Evolutionary conservation across 2,888 invertebrate genomes (phyloP).

Genomic region (Hemaris fuciformis): DNA sequence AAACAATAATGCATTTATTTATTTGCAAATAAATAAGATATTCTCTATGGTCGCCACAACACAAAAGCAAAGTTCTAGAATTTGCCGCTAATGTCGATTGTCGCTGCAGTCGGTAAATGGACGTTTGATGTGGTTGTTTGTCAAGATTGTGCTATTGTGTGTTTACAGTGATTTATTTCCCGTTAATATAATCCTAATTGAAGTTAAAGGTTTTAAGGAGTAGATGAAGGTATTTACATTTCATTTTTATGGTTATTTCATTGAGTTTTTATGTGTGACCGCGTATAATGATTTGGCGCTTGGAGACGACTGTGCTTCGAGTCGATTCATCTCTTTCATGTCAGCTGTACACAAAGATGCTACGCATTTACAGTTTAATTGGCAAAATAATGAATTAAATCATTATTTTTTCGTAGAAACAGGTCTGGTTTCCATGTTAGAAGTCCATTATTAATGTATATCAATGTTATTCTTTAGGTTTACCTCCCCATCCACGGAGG

Average conservation of each 20-base stretch:
- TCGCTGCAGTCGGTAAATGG: constrained; percentile 85
- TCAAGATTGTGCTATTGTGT: constrained; percentile 84
- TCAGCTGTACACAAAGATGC: constrained; percentile 80
- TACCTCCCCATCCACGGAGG: constrained; percentile 68
- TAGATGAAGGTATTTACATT: constrained; percentile 83
- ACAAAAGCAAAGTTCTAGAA: constrained; percentile 60
- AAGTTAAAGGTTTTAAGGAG: constrained; percentile 79
- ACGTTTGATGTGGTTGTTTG: constrained; percentile 84
- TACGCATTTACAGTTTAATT: constrained; percentile 70
- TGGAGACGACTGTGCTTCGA: constrained; percentile 57
- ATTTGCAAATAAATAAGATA: neutral
- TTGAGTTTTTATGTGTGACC: constrained; percentile 27
- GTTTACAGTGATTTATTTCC: constrained; percentile 82
- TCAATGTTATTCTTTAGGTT: constrained; percentile 65
- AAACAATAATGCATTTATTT: neutral
- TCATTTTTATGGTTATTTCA: constrained; percentile 37
- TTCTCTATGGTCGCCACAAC: constrained; percentile 60
- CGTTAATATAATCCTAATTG: constrained; percentile 71
- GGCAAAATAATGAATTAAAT: constrained; percentile 73
- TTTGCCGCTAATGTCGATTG: constrained; percentile 59
- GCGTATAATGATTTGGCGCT: constrained; percentile 62
- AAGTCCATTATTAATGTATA: constrained; percentile 42
- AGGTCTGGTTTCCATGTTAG: constrained; percentile 34
- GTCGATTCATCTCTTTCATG: constrained; percentile 72
- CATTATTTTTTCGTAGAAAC: constrained; percentile 47